phyloP scores from a whole-genome alignment of 2,113 vertebrate genomes.

The Synchiropus splendidus region DNA sequence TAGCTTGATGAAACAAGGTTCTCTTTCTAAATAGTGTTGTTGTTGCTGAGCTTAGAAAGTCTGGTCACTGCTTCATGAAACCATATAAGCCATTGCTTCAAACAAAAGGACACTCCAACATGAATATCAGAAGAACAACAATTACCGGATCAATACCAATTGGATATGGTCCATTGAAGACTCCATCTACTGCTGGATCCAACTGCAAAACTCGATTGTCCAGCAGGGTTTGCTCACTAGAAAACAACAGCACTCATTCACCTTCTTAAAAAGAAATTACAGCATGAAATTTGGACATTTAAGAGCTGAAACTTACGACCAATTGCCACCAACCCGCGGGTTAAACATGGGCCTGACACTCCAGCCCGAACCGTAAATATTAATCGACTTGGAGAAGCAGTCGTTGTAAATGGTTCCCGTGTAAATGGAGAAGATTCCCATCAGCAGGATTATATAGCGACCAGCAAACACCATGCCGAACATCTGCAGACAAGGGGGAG shows the following conservation, averaged over 20 bases:
- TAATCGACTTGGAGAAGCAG: slow-evolving; percentile 96
- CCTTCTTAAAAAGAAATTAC: background rate
- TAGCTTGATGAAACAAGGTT: too few species aligned
- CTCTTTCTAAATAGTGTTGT: too few species aligned
- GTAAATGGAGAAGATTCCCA: slow-evolving; percentile 95
- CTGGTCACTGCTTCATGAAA: too few species aligned
- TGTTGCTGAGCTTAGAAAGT: too few species aligned
- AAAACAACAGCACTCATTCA: background rate
- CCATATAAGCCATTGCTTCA: too few species aligned
- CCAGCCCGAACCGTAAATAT: slow-evolving; percentile 91
- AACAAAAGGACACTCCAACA: too few species aligned
- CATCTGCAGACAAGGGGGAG: slow-evolving; percentile 66
- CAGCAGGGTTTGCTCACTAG: slow-evolving; percentile 67
- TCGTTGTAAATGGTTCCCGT: slow-evolving; percentile 98
- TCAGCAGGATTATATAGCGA: slow-evolving; percentile 92
- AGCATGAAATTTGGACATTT: background rate
- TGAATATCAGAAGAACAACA: background rate
- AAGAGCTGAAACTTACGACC: slow-evolving; percentile 78
- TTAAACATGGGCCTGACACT: slow-evolving; percentile 88
- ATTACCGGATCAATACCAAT: slow-evolving; percentile 95
- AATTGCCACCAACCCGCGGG: slow-evolving; percentile 62
- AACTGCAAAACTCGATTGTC: slow-evolving; percentile 74
- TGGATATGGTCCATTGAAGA: slow-evolving; percentile 87
- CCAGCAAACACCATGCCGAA: slow-evolving; percentile 91
- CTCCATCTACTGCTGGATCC: slow-evolving; percentile 76